Conservation (phyloP, 2,113 vertebrate genomes). For the Bubo blakistoni region DNA sequence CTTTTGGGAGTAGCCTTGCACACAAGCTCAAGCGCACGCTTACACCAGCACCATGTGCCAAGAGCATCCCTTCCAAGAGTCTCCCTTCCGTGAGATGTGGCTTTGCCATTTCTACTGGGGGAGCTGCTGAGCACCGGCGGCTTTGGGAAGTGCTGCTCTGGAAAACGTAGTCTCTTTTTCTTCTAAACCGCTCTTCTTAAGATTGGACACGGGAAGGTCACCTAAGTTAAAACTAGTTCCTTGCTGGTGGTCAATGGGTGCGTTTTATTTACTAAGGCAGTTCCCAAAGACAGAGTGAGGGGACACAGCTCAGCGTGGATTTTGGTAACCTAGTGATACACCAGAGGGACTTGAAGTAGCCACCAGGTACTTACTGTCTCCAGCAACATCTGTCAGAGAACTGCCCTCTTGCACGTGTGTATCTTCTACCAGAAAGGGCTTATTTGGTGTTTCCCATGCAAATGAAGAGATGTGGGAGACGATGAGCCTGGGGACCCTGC, state of each 20-base stretch:
- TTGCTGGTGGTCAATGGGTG: neutral
- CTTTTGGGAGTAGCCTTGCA: neutral
- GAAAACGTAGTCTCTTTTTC: neutral
- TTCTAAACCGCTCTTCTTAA: neutral
- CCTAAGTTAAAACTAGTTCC: neutral
- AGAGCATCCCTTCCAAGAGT: neutral
- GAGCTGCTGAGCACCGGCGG: neutral
- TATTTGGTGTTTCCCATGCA: neutral
- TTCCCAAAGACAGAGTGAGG: neutral
- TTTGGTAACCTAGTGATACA: neutral
- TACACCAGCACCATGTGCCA: neutral
- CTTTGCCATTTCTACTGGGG: neutral
- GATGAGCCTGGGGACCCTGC: neutral
- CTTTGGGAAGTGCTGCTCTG: neutral
- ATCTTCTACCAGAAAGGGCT: neutral
- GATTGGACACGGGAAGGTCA: neutral
- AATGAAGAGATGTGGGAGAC: neutral
- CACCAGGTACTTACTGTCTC: neutral
- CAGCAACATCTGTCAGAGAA: neutral
- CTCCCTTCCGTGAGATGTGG: neutral
- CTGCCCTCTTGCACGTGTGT: neutral
- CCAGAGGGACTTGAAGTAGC: neutral
- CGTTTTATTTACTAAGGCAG: neutral
- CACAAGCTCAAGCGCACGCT: accelerated
- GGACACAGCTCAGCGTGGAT: neutral